phyloP scores from a whole-genome alignment of 2,113 vertebrate species.

The Semnornis frantzii region DNA sequence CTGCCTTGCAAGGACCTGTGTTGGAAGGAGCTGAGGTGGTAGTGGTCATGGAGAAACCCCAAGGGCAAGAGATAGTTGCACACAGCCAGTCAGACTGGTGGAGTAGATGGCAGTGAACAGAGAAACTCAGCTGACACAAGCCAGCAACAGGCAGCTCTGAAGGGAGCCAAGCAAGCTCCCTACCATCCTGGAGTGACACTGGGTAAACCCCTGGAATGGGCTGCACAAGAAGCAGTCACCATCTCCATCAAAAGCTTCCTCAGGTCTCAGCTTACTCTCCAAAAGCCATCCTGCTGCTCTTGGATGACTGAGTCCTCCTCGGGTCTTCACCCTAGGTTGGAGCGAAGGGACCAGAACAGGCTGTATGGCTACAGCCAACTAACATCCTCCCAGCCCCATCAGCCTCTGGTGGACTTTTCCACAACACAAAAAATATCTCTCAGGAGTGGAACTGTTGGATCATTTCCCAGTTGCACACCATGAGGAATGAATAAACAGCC shows the following conservation, averaged over 20 bases:
- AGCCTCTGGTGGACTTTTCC: background rate
- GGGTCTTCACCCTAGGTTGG: background rate
- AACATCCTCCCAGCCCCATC: background rate
- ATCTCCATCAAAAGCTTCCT: accelerated
- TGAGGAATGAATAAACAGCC: background rate
- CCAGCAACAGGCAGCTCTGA: background rate
- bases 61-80: background rate
- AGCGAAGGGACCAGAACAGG: background rate
- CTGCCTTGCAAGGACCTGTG: background rate
- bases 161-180: background rate
- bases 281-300: background rate
- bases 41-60: background rate
- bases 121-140: background rate
- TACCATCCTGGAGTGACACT: too few species aligned
- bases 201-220: background rate
- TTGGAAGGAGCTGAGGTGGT: background rate
- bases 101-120: background rate
- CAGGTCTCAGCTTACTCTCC: background rate
- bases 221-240: background rate
- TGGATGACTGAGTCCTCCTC: background rate
- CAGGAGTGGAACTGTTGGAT: background rate
- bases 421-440: background rate
- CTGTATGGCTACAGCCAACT: background rate
- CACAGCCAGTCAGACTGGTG: background rate
- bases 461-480: accelerated